Evolutionary conservation across 2,888 invertebrate species (phyloP).

Genomic region (Odontocolon sp.): DNA sequence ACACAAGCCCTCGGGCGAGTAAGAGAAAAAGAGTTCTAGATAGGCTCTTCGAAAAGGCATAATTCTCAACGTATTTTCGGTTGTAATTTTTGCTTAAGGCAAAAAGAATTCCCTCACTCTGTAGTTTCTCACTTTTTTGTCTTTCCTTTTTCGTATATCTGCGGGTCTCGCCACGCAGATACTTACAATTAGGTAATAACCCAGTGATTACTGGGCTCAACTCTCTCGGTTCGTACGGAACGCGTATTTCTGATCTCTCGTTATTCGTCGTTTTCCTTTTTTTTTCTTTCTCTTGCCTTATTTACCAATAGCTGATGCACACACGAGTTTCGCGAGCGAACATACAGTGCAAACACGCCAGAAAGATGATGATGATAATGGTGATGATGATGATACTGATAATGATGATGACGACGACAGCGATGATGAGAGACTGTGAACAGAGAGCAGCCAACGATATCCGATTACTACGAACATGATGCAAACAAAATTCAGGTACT

Average conservation of each 20-base stretch:
- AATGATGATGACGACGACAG: conserved; percentile 45
- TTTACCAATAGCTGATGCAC: conserved; percentile 51
- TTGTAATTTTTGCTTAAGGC: conserved; percentile 2
- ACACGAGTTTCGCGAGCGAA: conserved; percentile 12
- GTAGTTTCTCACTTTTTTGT: background rate
- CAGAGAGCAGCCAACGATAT: conserved; percentile 56
- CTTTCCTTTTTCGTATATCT: conserved; percentile 32
- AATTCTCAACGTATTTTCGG: background rate
- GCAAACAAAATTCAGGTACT: conserved; percentile 20
- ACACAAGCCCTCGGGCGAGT: background rate
- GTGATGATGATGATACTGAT: conserved; percentile 68
- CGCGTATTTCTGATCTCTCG: conserved; percentile 29
- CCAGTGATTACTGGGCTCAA: conserved; percentile 71
- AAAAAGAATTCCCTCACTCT: background rate
- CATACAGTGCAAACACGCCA: conserved; percentile 74
- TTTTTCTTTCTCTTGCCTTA: conserved; percentile 59
- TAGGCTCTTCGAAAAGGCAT: background rate
- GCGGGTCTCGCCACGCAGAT: conserved; percentile 68
- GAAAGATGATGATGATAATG: conserved; percentile 66
- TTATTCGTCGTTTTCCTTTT: conserved; percentile 62
- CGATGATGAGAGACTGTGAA: conserved; percentile 69
- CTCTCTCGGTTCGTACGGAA: conserved; percentile 64
- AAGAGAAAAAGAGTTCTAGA: background rate
- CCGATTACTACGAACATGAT: conserved; percentile 30
- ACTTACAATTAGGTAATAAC: conserved; percentile 77